A percentile compares a stretch with the other conserved stretches of the same genome.
Conservation (phyloP, 2,888 invertebrate genomes). For the Melinaea marsaeus region DNA sequence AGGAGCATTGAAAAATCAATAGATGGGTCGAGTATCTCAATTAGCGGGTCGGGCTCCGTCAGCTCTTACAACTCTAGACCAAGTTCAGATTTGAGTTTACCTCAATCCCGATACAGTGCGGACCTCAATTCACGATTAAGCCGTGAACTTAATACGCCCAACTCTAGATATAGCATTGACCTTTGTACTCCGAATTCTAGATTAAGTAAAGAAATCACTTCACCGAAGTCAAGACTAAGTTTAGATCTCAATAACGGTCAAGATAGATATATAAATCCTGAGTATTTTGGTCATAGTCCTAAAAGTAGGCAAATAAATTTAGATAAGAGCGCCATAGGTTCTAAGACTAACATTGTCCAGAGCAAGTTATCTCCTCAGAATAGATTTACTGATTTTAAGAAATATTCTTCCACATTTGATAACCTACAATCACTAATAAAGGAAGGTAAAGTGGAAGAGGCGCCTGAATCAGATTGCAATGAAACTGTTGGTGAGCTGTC, state of each 20-base stretch:
- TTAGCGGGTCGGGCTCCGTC: constrained; percentile 73
- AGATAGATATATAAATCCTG: constrained; percentile 66
- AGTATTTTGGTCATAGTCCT: constrained; percentile 71
- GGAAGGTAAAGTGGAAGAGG: constrained; percentile 81
- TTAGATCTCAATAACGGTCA: constrained; percentile 78
- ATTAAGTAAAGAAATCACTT: constrained; percentile 76
- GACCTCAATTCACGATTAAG: constrained; percentile 76
- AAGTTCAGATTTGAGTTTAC: constrained; percentile 80
- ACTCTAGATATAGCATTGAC: constrained; percentile 83
- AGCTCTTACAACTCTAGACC: constrained; percentile 80
- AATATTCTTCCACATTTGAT: constrained; percentile 87
- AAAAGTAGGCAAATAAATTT: constrained; percentile 64
- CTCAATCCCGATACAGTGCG: constrained; percentile 77
- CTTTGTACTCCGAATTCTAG: constrained; percentile 80
- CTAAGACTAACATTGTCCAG: constrained; percentile 55
- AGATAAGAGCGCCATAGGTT: constrained; percentile 52
- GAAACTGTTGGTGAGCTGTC: constrained; percentile 81
- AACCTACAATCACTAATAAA: constrained; percentile 85
- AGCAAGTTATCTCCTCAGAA: constrained; percentile 76
- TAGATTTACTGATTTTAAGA: constrained; percentile 80
- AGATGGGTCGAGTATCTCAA: constrained; percentile 72
- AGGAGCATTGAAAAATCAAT: constrained; percentile 71
- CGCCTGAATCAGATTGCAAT: constrained; percentile 69
- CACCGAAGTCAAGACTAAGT: constrained; percentile 79
- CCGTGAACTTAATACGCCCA: constrained; percentile 79